Base-by-base conservation (phyloP, 2,113 vertebrate genomes). In the Dinomys branickii region DNA sequence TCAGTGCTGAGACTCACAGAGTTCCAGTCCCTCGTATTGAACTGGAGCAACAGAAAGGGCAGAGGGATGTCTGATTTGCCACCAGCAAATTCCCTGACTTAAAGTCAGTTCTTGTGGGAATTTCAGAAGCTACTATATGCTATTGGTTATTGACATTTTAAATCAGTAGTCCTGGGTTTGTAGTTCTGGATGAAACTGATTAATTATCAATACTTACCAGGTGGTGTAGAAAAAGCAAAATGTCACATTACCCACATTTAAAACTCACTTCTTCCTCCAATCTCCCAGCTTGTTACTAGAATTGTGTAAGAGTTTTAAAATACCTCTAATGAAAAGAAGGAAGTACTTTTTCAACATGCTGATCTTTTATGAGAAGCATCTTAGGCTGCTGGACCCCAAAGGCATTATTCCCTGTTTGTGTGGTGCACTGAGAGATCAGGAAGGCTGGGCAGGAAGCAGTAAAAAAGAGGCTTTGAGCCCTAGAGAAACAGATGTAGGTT, bases 401-500 rank as follows among this genome's bases (percentile, higher is more conserved):
- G 92, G 12, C 13, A 82, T 52, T 88, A 47, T 84, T 82, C 20
- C 84, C 92, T 41, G 13, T 95, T 95, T 38, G 95, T 92, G 92
- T 33, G 95, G 94, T 22, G 14, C 54, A 85, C 92, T 97, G 94
- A 94, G 58, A 26, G 75, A 80, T 22, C 67, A 88, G n/a, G 78
- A 83, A 92, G 95, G 75, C 22, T 75, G 16, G 91, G 82, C 75
- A 73, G 73, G 82, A 92, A 77, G 96, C 24, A 65, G 88, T 59
- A 52, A 87, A 73, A 85, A 92, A 11, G 96, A 93, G 71, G 96
- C 38, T 98, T 97, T 98, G 95, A 90, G 67, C 90, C 93, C 94
- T 83, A 96, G 96, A 96, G 96, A 86, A 94, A 96, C 59, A 85
- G 97, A 98, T 88, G 97, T 97, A 98, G 91, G 89, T 98, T 98